Conservation (phyloP, 2,797 vertebrate species). For the Falco biarmicus region DNA sequence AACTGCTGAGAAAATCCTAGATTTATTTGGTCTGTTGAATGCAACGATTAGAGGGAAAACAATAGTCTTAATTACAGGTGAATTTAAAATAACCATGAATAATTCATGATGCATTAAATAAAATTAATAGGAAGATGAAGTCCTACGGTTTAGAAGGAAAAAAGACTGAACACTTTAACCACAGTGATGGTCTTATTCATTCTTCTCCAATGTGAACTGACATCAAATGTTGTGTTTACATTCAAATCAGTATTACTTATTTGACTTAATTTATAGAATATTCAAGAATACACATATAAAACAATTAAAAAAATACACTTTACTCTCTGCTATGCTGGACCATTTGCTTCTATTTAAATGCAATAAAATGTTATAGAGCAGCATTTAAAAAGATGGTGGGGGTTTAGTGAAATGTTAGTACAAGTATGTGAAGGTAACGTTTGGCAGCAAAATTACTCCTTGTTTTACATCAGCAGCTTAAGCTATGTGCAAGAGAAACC, state of each 20-base stretch:
- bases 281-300: neutral
- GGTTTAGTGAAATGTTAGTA: neutral
- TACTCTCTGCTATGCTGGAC: neutral
- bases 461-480: neutral
- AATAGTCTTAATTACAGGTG: neutral
- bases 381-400: neutral
- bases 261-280: neutral
- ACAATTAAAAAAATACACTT: neutral
- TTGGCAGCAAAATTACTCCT: neutral
- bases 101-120: neutral
- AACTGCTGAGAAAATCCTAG: neutral
- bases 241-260: neutral
- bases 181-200: neutral
- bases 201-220: neutral
- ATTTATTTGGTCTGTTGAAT: neutral
- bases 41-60: neutral
- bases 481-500: neutral
- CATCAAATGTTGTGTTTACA: neutral
- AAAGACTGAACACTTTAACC: neutral
- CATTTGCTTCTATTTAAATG: neutral
- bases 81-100: neutral
- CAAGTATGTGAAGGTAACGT: neutral
- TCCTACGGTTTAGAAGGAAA: neutral
- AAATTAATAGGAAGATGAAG: neutral
- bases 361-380: neutral